phyloP scores from a whole-genome alignment of 2,113 vertebrate species.

The Actinemys pallida region DNA sequence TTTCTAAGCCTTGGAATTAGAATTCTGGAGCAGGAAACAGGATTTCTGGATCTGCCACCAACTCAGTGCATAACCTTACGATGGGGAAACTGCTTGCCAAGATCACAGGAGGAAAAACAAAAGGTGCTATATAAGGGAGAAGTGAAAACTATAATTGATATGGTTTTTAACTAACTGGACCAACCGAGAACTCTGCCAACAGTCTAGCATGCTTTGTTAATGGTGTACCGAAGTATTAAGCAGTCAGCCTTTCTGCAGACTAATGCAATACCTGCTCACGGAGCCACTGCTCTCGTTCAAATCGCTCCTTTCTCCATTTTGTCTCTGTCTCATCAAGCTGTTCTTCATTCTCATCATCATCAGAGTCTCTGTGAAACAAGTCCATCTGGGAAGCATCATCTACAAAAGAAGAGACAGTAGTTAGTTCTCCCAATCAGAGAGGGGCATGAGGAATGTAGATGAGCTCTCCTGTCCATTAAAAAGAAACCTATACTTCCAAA shows the following conservation, averaged over 20 bases:
- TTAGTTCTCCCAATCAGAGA: fast-evolving
- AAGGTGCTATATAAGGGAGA: not conserved
- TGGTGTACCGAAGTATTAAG: not conserved
- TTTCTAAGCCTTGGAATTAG: not conserved
- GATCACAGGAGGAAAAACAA: not conserved
- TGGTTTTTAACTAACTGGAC: not conserved
- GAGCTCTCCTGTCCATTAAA: not conserved
- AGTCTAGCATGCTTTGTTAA: not conserved
- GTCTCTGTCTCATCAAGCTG: conserved; percentile 87
- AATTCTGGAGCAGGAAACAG: not conserved
- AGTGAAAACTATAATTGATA: not conserved
- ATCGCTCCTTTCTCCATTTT: conserved; percentile 90
- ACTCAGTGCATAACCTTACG: not conserved
- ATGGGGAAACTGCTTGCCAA: not conserved
- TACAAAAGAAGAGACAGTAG: conserved; percentile 42
- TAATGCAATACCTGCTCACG: conserved; percentile 86
- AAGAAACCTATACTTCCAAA: not conserved
- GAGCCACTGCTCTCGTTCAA: conserved; percentile 95
- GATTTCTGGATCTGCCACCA: not conserved
- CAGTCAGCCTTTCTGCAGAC: not conserved
- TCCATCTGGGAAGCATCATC: conserved; percentile 84
- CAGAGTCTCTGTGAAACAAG: conserved; percentile 80
- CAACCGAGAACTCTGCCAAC: not conserved
- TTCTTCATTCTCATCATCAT: conserved; percentile 86
- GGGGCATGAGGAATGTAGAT: not conserved